These are phyloP conservation scores for Trimorus sp. DNA, from an alignment of 2,888 invertebrate species.

Conservation along the genomic window DNA sequence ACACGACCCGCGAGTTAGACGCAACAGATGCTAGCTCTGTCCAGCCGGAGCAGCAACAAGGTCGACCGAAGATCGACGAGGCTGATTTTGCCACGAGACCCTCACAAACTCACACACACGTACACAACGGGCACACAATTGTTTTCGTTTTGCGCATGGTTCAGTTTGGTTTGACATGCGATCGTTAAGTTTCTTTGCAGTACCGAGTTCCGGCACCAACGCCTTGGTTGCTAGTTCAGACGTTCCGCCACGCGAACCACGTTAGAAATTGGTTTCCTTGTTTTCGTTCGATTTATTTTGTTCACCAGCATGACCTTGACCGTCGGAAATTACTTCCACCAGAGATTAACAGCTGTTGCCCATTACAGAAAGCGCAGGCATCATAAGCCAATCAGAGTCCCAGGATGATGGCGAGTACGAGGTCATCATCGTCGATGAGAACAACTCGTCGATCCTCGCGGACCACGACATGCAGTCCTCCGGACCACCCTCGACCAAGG, in stretches of 20 bases:
- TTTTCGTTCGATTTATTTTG: conserved; percentile 19
- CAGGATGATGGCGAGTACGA: conserved; percentile 93
- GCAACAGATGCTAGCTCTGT: no score
- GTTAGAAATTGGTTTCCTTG: conserved; percentile 28
- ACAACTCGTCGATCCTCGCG: conserved; percentile 90
- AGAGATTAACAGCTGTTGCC: conserved; percentile 14
- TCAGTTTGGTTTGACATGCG: conserved; percentile 30
- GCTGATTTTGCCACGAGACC: not conserved
- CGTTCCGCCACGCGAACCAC: conserved; percentile 52
- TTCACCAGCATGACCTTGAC: conserved; percentile 40
- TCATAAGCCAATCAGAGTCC: conserved; percentile 80
- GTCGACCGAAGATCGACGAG: not conserved
- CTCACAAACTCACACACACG: not conserved
- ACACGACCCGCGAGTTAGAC: no score
- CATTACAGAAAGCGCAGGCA: conserved; percentile 78
- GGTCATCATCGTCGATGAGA: conserved; percentile 94
- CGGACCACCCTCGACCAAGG: conserved; percentile 92
- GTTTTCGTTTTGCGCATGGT: conserved; percentile 49
- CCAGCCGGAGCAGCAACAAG: no score
- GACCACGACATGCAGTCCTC: conserved; percentile 90
- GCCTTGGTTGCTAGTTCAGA: conserved; percentile 52
- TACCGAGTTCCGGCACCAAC: conserved; percentile 1
- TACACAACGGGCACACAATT: conserved; percentile 17
- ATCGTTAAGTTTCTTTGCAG: conserved; percentile 14
- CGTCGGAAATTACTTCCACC: not conserved